Base-by-base conservation (phyloP, 2,113 vertebrate species). In the Microcebus ravelobensis region DNA sequence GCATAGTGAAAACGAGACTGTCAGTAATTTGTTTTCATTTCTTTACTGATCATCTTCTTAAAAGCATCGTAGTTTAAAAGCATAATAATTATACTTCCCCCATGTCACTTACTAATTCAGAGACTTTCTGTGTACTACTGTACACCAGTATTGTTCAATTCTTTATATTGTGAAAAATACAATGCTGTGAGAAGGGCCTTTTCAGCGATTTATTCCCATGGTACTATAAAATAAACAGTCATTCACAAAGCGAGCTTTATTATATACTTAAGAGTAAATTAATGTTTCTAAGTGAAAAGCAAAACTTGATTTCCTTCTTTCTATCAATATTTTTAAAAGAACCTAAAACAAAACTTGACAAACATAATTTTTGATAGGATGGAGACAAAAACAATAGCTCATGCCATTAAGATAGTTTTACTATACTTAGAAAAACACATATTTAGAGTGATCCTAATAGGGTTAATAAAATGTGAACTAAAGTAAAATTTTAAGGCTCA, bases 271-370 rank as follows among this genome's bases (percentile, higher is more conserved):
- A 71, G 18, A 93, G 31, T 67, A 81, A 87, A 81, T 77, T 29
- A 73, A 20, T 71, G 57, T 52, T 82, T 68, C 59, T 39, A 85
- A 63, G 7, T 65, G 18, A 52, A 94, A 79, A 91, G 17, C 45
- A 85, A 84, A 68, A 63, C 65, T 34, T 85, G 7, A 42, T 94
- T 91, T 71, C 10, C 31, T 48, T 90, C 13, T 82, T 90, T 89
- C 73, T 74, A 36, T 25, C 48, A 91, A 39, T 74, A 65, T 91
- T 84, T 95, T 96, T 57, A n/a, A 77, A 94, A 89, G 25, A 50
- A 84, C 7, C 91, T 83, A 89, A 91, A 92, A 63, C 5, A 84
- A 74, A 93, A 91, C 17, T 68, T 74, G 15, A 73, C 48, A 76
- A 70, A 91, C 21, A 55, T 50, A 85, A 29, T 36, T 68, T 74